Conservation (phyloP, 2,113 vertebrate genomes). For the Vidua macroura region DNA sequence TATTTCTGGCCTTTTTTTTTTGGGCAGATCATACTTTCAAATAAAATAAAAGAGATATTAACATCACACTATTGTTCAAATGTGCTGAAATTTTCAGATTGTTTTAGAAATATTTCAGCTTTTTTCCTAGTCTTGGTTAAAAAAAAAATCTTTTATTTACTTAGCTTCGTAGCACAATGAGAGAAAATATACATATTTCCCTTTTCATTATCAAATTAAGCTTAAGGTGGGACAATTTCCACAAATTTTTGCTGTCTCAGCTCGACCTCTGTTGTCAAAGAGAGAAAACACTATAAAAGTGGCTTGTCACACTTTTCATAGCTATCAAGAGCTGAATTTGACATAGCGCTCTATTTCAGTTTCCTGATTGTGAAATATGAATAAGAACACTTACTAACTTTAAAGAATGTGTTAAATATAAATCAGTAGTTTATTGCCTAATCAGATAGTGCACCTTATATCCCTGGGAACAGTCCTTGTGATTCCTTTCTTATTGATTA, state of each 20-base stretch:
- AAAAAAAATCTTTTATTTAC: background rate
- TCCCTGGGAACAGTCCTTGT: background rate
- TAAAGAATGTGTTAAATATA: background rate
- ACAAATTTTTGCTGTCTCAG: background rate
- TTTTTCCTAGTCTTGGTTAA: background rate
- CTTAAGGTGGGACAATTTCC: background rate
- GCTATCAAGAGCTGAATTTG: background rate
- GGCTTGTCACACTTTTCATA: background rate
- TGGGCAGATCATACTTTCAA: background rate
- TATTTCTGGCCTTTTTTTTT: fast-evolving
- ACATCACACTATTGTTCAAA: background rate
- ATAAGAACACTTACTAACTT: background rate
- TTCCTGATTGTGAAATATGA: background rate
- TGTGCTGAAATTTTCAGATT: background rate
- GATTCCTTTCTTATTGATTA: background rate
- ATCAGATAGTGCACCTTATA: background rate
- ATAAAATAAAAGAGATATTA: background rate
- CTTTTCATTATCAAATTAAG: background rate
- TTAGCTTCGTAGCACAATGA: background rate
- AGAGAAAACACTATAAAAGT: background rate
- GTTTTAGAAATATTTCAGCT: background rate
- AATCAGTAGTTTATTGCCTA: background rate
- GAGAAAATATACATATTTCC: background rate
- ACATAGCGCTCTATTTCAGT: background rate
- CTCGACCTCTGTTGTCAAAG: background rate